phyloP scores from a whole-genome alignment of 2,113 vertebrate genomes.

The Paratilapia polleni region DNA sequence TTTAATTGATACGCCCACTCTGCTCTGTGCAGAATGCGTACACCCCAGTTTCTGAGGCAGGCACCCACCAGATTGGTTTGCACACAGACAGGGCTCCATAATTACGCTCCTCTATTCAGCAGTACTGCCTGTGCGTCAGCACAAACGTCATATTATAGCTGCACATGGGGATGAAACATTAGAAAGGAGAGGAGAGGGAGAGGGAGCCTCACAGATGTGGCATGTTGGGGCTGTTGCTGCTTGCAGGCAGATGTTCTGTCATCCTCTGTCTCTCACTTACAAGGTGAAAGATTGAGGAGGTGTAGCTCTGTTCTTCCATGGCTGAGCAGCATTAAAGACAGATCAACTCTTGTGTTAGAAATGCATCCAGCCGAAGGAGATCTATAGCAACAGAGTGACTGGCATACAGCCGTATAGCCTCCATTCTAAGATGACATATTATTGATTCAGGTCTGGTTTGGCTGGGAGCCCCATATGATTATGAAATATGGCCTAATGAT shows the following conservation, averaged over 20 bases:
- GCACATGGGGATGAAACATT: conserved; percentile 47
- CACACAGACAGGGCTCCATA: conserved; percentile 63
- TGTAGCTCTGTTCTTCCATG: neutral
- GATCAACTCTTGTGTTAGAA: conserved; percentile 26
- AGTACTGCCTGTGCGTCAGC: conserved; percentile 71
- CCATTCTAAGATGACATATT: conserved; percentile 50
- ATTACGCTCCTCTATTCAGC: conserved; percentile 71
- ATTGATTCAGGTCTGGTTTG: conserved; percentile 63
- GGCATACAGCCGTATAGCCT: conserved; percentile 27
- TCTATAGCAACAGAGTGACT: conserved; percentile 27
- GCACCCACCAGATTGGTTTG: conserved; percentile 53
- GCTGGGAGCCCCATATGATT: conserved; percentile 51
- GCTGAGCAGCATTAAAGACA: neutral
- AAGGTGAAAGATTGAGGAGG: conserved; percentile 41
- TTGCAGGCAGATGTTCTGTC: conserved; percentile 49
- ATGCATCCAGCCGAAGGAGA: conserved; percentile 19
- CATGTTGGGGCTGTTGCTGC: conserved; percentile 16
- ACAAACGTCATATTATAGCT: conserved; percentile 68
- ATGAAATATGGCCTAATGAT: conserved; percentile 68
- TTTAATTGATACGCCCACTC: conserved; percentile 52
- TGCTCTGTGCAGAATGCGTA: conserved; percentile 18
- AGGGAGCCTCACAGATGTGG: conserved; percentile 20
- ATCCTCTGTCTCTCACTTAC: conserved; percentile 27
- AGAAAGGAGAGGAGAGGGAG: conserved; percentile 19
- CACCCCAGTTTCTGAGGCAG: conserved; percentile 43